These are phyloP conservation scores for Ceryle rudis DNA, from an alignment of 2,797 vertebrate genomes.

Conservation along the genomic window DNA sequence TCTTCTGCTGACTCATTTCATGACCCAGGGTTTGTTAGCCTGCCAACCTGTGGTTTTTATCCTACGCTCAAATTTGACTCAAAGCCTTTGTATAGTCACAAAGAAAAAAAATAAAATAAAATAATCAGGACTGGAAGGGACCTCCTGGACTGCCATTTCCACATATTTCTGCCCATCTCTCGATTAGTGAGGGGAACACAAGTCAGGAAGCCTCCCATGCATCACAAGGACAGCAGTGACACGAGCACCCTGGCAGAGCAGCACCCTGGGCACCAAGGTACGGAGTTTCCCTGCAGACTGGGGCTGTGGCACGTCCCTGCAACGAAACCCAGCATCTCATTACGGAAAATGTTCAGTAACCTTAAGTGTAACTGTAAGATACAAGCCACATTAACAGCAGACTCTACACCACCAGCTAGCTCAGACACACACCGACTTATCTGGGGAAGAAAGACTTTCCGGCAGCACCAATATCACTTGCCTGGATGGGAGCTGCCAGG, in stretches of 20 bases:
- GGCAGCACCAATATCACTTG: neutral
- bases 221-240: fast-evolving
- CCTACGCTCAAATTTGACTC: neutral
- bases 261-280: fast-evolving
- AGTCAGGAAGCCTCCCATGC: neutral
- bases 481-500: neutral
- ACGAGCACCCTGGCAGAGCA: fast-evolving
- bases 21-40: neutral
- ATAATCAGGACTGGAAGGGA: neutral
- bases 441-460: neutral
- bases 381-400: neutral
- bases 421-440: fast-evolving
- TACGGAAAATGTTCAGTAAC: neutral
- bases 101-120: neutral
- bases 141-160: neutral
- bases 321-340: neutral
- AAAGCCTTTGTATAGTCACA: neutral
- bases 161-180: neutral
- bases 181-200: fast-evolving
- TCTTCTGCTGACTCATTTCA: constrained; percentile 34
- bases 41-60: neutral
- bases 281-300: fast-evolving
- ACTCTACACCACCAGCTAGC: neutral
- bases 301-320: neutral
- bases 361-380: neutral